Base-by-base conservation (phyloP, 1,140 invertebrate genomes). In the Pseudomyrmex concolor region DNA sequence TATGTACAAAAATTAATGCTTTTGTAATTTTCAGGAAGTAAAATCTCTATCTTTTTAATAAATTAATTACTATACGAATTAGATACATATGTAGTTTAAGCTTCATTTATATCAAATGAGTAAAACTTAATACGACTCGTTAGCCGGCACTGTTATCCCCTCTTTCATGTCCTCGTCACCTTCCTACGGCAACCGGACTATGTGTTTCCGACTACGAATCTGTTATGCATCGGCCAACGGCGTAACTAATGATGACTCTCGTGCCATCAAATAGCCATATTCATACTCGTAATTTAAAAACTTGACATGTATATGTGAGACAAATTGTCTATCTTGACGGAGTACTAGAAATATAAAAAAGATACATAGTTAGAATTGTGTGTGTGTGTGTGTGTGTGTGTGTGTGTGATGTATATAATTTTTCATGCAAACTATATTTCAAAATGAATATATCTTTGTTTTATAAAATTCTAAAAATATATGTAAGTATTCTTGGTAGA, bases 141-240 rank as follows among this genome's bases (percentile, higher is more conserved):
- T 60, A 60, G 43, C 43, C 76, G 43, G 45, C 43, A 71, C 76
- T 80, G 76, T 70, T 60, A 60, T 57, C 19, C 66, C 55, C 59
- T 48, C 54, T 22, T 10, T 12, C 76, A 9, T 43, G 17, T 2
- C 54, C 54, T 59, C 51, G 9, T n/a, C 54, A 45, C 25, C 12
- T 25, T 48, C 13, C 54, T 59, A 57, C 66, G 22, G 71, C 54
- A 59, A 80, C 76, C 43, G 19, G 19, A 68, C 63, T 70, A 68
- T 57, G 34, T 34, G 7, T 34, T 34, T 34, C 63, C 15, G 19
- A 48, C 63, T 78, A 59, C 54, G 54, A 59, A 70, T 59, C 54
- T 60, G 76, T 80, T 60, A 50, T 70, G 19, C 59, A 67, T 70
- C 19, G 3, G 54, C 15, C 64, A 76, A 70, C 2, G 55, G 12